A percentile compares a stretch with the other conserved stretches of the same genome.
These are phyloP conservation scores for Oscheius onirici DNA, from an alignment of 2,888 invertebrate species.

Conservation along the genomic window DNA sequence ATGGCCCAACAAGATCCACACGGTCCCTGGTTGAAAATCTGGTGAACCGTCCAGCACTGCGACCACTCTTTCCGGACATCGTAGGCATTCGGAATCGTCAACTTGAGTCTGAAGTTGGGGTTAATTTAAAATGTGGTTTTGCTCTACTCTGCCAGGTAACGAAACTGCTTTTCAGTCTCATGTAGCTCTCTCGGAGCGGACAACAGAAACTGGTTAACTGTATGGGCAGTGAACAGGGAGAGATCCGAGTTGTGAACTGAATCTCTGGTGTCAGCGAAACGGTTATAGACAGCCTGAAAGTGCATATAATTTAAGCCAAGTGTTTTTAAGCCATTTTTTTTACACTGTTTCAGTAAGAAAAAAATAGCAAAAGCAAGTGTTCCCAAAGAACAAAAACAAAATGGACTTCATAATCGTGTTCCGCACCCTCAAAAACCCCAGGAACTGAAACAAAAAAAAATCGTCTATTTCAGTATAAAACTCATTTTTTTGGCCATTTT, in stretches of 20 bases:
- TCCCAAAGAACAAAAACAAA: too few relatives aligned
- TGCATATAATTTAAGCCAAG: too few relatives aligned
- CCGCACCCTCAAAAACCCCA: too few relatives aligned
- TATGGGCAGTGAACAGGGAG: background rate
- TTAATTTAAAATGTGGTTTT: background rate
- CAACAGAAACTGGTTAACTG: background rate
- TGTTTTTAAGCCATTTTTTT: background rate
- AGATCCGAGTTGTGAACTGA: constrained; percentile 38
- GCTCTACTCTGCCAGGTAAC: constrained; percentile 20
- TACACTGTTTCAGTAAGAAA: too few relatives aligned
- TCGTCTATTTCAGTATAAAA: too few relatives aligned
- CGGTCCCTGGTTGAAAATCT: constrained; percentile 51
- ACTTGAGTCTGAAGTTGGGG: constrained; percentile 14
- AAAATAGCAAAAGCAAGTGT: background rate
- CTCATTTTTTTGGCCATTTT: too few relatives aligned
- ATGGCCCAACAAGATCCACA: constrained; percentile 61
- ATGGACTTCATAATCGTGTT: too few relatives aligned
- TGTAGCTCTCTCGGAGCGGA: constrained; percentile 3
- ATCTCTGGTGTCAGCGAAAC: constrained; percentile 41
- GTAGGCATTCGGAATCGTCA: constrained; percentile 67
- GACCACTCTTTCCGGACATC: constrained; percentile 71
- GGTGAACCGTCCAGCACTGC: constrained; percentile 41
- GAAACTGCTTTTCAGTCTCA: constrained; percentile 32
- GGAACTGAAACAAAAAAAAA: too few relatives aligned
- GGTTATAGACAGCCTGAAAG: constrained; percentile 46